These are phyloP conservation scores for Teleogryllus oceanicus DNA, from an alignment of 2,888 invertebrate species.

Conservation along the genomic window DNA sequence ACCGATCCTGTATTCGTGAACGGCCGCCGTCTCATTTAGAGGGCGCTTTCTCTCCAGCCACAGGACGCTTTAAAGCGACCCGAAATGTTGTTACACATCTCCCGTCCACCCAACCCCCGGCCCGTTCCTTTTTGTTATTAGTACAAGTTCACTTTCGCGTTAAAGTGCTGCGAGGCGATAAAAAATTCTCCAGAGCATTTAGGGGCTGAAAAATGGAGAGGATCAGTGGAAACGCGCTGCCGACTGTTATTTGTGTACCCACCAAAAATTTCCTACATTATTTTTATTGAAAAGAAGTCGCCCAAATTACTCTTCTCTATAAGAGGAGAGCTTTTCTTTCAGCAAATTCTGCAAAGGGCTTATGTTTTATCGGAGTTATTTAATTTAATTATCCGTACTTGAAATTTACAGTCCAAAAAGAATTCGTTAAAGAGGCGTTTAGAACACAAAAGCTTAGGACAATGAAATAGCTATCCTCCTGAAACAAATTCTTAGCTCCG, in stretches of 20 bases:
- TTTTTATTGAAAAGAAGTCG: not conserved
- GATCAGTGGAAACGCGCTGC: not conserved
- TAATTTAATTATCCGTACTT: too few relatives aligned
- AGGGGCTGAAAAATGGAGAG: not conserved
- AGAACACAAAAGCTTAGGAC: too few relatives aligned
- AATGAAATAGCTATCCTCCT: too few relatives aligned
- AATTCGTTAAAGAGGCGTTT: too few relatives aligned
- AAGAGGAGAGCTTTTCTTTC: not conserved
- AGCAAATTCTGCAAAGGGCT: not conserved
- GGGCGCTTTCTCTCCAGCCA: not conserved
- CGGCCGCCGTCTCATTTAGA: not conserved
- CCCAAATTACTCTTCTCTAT: not conserved
- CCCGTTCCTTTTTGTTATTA: not conserved
- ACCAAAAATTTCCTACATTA: not conserved
- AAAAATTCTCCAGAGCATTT: not conserved
- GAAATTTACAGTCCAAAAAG: too few relatives aligned
- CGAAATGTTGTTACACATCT: not conserved
- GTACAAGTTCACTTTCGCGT: not conserved
- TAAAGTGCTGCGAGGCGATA: not conserved
- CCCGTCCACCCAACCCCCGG: not conserved
- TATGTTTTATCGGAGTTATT: not conserved
- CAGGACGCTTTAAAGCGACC: not conserved
- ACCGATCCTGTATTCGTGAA: not conserved
- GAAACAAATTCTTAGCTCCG: too few relatives aligned
- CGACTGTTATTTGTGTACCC: not conserved